phyloP scores from a whole-genome alignment of 2,888 invertebrate species.

The Agrochola lota region DNA sequence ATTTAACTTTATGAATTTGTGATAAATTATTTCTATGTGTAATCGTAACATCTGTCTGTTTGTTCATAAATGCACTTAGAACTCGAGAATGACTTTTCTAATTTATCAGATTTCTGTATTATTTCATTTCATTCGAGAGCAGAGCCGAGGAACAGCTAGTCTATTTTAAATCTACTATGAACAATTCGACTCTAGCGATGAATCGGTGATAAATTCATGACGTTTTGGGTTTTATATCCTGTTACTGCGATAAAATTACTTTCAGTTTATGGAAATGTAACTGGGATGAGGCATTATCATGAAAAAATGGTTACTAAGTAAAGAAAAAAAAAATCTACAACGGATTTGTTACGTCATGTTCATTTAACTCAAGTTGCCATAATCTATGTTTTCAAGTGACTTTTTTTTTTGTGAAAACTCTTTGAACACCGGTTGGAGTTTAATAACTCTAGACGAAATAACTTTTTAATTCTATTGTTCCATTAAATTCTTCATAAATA shows the following conservation, averaged over 20 bases:
- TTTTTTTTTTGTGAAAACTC: neutral
- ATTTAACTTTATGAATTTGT: neutral
- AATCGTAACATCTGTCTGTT: neutral
- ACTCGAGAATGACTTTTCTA: neutral
- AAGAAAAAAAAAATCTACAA: neutral
- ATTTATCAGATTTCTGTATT: neutral
- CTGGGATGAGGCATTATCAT: neutral
- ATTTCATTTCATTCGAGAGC: too few relatives aligned
- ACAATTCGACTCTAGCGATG: constrained; percentile 7
- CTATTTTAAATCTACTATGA: neutral
- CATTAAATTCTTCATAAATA: constrained; percentile 18
- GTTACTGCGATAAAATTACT: constrained; percentile 17
- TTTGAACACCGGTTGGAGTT: neutral
- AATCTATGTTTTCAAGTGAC: neutral
- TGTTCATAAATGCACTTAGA: neutral
- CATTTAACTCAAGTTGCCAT: neutral
- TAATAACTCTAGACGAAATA: constrained; percentile 16
- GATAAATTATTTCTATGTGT: neutral
- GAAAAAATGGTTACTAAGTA: constrained; percentile 14
- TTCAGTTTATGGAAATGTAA: constrained; percentile 10
- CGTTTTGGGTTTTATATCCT: constrained; percentile 23
- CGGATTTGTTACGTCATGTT: neutral
- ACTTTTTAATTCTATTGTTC: constrained; percentile 11
- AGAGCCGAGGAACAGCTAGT: neutral
- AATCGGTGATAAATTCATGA: constrained; percentile 20